Percentiles rank a stretch among this genome's conserved stretches.
Conservation (phyloP, 2,797 vertebrate genomes). For the Arnoldichthys spilopterus region DNA sequence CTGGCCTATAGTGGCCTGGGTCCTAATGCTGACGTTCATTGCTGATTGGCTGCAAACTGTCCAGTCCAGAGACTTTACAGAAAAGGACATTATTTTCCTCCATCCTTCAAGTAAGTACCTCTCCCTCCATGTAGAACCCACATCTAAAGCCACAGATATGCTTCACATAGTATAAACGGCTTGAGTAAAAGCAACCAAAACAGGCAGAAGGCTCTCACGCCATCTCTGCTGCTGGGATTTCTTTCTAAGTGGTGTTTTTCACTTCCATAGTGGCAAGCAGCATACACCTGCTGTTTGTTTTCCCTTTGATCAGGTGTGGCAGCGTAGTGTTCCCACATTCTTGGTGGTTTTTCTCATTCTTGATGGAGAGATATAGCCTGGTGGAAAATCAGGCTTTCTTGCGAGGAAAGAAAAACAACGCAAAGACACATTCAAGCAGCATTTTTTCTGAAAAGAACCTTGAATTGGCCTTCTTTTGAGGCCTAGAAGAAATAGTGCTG, state of each 20-base stretch:
- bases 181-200: neutral
- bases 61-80: slow-evolving; percentile 83
- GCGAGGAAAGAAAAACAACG: too few relatives aligned
- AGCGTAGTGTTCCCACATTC: neutral
- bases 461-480: too few relatives aligned
- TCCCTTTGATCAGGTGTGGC: neutral
- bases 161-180: too few relatives aligned
- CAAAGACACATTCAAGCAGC: too few relatives aligned
- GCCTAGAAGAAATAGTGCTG: too few relatives aligned
- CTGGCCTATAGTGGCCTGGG: slow-evolving; percentile 79
- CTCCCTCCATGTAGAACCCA: neutral
- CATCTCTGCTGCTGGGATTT: neutral
- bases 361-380: neutral
- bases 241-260: neutral
- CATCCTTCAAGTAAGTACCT: slow-evolving; percentile 83
- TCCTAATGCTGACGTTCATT: slow-evolving; percentile 80
- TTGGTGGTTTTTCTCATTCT: neutral
- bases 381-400: neutral
- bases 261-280: neutral
- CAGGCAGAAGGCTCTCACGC: too few relatives aligned
- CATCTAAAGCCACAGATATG: neutral
- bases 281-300: neutral
- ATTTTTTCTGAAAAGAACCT: too few relatives aligned
- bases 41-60: slow-evolving; percentile 70
- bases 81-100: slow-evolving; percentile 88